Evolutionary conservation across 2,888 invertebrate species (phyloP).

Genomic region (Philonicus albiceps): DNA sequence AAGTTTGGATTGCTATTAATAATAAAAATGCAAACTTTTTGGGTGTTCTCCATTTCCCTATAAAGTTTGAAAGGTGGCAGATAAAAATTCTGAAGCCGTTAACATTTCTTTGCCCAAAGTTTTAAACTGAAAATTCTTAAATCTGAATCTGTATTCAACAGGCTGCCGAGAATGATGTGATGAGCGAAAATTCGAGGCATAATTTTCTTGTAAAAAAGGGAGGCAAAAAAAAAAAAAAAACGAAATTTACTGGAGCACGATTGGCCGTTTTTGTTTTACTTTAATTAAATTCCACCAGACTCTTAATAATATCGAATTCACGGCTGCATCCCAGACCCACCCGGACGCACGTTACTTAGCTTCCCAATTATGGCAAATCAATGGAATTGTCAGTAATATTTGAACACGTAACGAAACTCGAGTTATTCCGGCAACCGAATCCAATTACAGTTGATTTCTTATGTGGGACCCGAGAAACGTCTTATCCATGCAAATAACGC

Average conservation of each 20-base stretch:
- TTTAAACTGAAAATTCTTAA: neutral
- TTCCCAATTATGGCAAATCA: conserved; percentile 7
- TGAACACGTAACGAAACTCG: conserved; percentile 18
- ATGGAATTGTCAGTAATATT: conserved; percentile 9
- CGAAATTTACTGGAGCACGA: neutral
- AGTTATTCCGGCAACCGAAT: conserved; percentile 15
- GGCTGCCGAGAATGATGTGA: neutral
- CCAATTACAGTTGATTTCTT: conserved; percentile 39
- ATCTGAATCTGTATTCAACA: neutral
- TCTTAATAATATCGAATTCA: neutral
- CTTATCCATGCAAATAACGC: conserved; percentile 36
- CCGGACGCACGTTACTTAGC: neutral
- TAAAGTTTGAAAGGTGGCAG: neutral
- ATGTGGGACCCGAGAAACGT: neutral
- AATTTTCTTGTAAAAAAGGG: neutral
- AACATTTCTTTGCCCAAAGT: neutral
- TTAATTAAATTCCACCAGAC: neutral
- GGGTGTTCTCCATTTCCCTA: neutral
- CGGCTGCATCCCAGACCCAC: neutral
- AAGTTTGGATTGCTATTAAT: neutral
- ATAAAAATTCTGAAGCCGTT: neutral
- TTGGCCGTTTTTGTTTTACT: neutral
- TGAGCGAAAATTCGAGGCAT: neutral
- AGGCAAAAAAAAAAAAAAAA: neutral
- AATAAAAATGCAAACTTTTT: neutral